A percentile compares a stretch with the other conserved stretches of the same genome.
Evolutionary conservation across 30 jellyfish, hydroid and myxozoan species (phyloP).

Genomic region (Hydra vulgaris): DNA sequence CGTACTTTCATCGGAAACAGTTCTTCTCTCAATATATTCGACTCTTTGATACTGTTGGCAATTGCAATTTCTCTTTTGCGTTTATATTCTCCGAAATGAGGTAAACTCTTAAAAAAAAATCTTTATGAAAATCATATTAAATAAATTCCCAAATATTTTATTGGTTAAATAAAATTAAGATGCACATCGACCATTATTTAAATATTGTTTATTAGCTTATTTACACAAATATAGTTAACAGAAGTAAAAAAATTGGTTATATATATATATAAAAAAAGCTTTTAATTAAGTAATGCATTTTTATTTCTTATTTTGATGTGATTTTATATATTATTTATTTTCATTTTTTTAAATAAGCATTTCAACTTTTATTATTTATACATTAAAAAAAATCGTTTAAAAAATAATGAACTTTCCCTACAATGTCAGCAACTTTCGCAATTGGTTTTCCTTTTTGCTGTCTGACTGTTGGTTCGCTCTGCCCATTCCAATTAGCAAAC

Average conservation of each 20-base stretch:
- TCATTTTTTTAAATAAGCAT: too few species aligned
- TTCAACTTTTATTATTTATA: too few species aligned
- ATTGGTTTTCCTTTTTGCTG: conserved; percentile 89
- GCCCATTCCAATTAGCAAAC: conserved; percentile 79
- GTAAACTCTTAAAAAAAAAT: conserved; percentile 35
- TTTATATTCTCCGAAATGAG: conserved; percentile 83
- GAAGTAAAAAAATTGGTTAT: too few species aligned
- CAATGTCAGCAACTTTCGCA: conserved; percentile 34
- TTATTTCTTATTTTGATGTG: too few species aligned
- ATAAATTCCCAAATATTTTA: too few species aligned
- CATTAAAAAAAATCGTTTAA: not conserved
- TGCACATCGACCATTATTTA: too few species aligned
- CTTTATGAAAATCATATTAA: not conserved
- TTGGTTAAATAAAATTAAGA: too few species aligned
- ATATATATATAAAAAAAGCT: too few species aligned
- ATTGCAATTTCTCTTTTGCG: conserved; percentile 26
- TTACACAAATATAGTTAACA: too few species aligned
- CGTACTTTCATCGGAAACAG: conserved; percentile 37
- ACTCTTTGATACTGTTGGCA: conserved; percentile 40
- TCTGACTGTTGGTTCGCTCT: conserved; percentile 80
- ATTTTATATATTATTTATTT: too few species aligned
- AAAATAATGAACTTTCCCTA: conserved; percentile 66
- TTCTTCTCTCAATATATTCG: conserved; percentile 46
- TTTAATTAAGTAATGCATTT: too few species aligned
- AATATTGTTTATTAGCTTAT: too few species aligned